Base-by-base conservation (phyloP, 2,797 vertebrate genomes). In the Pempheris klunzingeri region DNA sequence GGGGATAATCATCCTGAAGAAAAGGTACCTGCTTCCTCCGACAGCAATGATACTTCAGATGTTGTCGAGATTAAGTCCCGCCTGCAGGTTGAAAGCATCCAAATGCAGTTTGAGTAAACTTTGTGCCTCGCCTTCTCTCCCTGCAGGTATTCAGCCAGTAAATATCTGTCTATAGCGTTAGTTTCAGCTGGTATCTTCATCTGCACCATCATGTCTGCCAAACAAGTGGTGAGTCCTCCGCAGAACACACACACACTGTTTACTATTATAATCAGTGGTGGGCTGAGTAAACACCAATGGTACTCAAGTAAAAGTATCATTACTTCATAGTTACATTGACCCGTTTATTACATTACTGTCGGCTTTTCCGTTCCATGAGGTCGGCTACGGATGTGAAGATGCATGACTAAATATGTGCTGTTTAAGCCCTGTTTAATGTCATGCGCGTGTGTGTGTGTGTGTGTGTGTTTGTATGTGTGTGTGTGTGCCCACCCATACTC, bases 131-230 rank as follows among this genome's bases (percentile, higher is more conserved):
- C 9, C 13, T 59, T 82, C n/a, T 84, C 47, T 53, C 62, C 22
- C 32, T 78, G 47, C 95, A 99, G 98, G 83, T 99, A 99, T 88
- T 96, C 96, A 39, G 0, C 93, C 3, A 96, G 94, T 64, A 99
- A 98, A 82, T 99, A 97, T 74, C 53, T 95, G 26, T 99, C 98
- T 63, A 98, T 99, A 47, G 94, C 91, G 62, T 91, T 99, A 81
- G 93, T 99, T 77, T 98, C 98, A 20, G 32, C 94, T 66, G 98
- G 98, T 24, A 99, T 99, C 92, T 99, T 98, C 80, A 97, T 97
- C 83, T 99, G 98, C 94, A 99, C 97, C 28, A 93, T 98, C 77
- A 98, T 99, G 98, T 99, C 98, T 67, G 98, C 98, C 15, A 97
- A 95, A 83, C 96, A 99, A 95, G 96, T 99, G 97, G 98, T 99